These are phyloP conservation scores for Ancistrus triradiatus DNA, from an alignment of 2,113 vertebrate genomes.

Conservation along the genomic window DNA sequence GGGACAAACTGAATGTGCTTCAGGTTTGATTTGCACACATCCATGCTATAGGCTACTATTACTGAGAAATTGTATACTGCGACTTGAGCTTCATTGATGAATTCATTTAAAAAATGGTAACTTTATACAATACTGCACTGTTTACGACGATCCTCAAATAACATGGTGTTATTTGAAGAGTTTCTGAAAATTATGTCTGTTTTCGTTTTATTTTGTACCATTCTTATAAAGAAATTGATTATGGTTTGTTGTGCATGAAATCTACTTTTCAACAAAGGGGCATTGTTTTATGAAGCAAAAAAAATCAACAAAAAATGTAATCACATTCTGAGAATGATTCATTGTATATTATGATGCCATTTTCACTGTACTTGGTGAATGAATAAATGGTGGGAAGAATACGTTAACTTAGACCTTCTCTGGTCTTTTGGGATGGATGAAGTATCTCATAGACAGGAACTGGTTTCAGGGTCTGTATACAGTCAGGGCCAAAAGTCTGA, in stretches of 20 bases:
- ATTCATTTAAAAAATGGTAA: conserved; percentile 76
- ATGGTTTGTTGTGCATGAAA: conserved; percentile 90
- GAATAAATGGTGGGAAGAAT: conserved; percentile 85
- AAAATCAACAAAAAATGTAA: conserved; percentile 80
- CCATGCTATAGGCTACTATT: conserved; percentile 76
- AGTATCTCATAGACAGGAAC: too few relatives aligned
- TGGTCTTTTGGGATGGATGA: conserved; percentile 40
- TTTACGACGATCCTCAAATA: conserved; percentile 80
- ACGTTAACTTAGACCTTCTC: conserved; percentile 49
- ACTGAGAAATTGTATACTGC: conserved; percentile 81
- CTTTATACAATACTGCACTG: conserved; percentile 78
- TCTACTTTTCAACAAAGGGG: conserved; percentile 82
- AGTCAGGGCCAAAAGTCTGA: too few relatives aligned
- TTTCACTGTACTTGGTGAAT: conserved; percentile 97
- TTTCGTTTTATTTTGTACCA: conserved; percentile 87
- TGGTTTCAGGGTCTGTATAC: too few relatives aligned
- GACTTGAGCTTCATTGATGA: conserved; percentile 78
- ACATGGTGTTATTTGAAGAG: conserved; percentile 74
- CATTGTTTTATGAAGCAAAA: conserved; percentile 84
- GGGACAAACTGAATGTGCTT: conserved; percentile 80
- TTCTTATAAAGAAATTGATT: conserved; percentile 84
- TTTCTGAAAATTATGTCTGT: conserved; percentile 74
- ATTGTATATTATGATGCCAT: conserved; percentile 96
- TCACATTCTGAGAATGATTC: conserved; percentile 93
- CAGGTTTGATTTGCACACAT: conserved; percentile 80